Evolutionary conservation across 2,113 vertebrate genomes (phyloP).

Genomic region (Zosterops lateralis): DNA sequence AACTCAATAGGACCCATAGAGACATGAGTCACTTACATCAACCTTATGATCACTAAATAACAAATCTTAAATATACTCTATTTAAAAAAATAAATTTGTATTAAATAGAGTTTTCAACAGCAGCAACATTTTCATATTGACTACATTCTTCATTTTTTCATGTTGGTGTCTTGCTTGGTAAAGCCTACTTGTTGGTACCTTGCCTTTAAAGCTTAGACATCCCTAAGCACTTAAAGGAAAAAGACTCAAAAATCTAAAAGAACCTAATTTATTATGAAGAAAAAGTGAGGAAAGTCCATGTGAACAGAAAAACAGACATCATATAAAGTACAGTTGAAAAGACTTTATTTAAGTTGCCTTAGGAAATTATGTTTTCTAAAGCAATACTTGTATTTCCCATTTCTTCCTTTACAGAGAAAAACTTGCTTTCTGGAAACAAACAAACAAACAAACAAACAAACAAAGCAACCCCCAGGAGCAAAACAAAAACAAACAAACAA

Average conservation of each 20-base stretch:
- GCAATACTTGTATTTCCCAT: neutral
- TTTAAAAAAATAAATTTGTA: fast-evolving
- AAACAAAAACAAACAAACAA: neutral
- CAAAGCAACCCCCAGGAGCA: neutral
- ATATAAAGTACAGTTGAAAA: neutral
- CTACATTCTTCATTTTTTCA: neutral
- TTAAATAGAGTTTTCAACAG: neutral
- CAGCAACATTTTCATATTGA: neutral
- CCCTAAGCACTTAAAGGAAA: neutral
- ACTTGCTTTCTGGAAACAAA: neutral
- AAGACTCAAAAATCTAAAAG: neutral
- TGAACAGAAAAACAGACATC: neutral
- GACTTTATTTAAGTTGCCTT: neutral
- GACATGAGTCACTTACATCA: neutral
- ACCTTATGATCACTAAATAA: neutral
- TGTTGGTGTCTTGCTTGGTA: neutral
- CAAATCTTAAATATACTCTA: neutral
- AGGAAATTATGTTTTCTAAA: neutral
- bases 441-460: neutral
- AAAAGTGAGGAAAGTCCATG: neutral
- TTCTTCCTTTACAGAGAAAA: neutral
- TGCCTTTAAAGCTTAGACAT: neutral
- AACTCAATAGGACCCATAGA: neutral
- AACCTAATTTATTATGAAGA: neutral
- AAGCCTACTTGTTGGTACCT: neutral